phyloP scores from a whole-genome alignment of 2,888 invertebrate species.

The Drosophila paramelanica region DNA sequence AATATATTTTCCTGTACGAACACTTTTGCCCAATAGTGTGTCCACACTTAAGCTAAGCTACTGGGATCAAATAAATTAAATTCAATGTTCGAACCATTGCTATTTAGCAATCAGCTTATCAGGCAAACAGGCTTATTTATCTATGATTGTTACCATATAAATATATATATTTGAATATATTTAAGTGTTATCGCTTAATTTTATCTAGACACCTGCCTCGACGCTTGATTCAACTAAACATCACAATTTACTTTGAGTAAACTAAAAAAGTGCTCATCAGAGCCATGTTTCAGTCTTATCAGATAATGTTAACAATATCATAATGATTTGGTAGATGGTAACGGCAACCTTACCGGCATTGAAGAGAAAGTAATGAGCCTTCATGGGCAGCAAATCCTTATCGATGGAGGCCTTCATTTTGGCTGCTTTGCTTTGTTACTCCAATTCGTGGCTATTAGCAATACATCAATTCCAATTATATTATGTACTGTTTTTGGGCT shows the following conservation, averaged over 20 bases:
- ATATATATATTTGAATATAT: too few species aligned
- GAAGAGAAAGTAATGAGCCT: conserved; percentile 94
- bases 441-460: conserved; percentile 3
- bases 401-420: conserved; percentile 86
- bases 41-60: neutral
- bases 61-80: conserved; percentile 21
- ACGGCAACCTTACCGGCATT: conserved; percentile 89
- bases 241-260: conserved; percentile 4
- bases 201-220: conserved; percentile 17
- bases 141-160: conserved; percentile 8
- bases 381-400: conserved; percentile 92
- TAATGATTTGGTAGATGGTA: neutral
- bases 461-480: conserved; percentile 31
- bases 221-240: neutral
- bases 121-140: conserved; percentile 1
- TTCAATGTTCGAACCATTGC: conserved; percentile 19
- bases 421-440: neutral
- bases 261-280: neutral
- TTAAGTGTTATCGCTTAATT: conserved; percentile 16
- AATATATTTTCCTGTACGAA: neutral
- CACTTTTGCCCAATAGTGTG: conserved; percentile 7
- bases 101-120: conserved; percentile 22
- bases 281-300: conserved; percentile 2
- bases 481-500: neutral
- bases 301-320: neutral